Evolutionary conservation across 2,888 invertebrate genomes (phyloP).

Genomic region (Nomada fucata): DNA sequence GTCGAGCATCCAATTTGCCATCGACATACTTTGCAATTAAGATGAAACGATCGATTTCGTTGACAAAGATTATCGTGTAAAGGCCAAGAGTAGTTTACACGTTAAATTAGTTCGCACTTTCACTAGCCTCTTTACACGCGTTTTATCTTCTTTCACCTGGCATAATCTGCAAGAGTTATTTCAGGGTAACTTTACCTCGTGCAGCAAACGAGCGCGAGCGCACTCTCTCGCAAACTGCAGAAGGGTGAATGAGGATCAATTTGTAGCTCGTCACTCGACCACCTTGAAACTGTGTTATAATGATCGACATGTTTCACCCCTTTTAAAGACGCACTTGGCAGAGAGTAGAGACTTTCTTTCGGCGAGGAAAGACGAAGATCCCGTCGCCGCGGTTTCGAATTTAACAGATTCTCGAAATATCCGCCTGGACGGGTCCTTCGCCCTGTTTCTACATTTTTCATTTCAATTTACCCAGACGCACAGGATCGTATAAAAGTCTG

Average conservation of each 20-base stretch:
- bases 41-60: conserved; percentile 29
- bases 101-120: conserved; percentile 63
- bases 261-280: conserved; percentile 53
- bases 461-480: not conserved
- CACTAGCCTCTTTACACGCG: conserved; percentile 61
- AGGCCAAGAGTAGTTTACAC: conserved; percentile 61
- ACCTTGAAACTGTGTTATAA: conserved; percentile 59
- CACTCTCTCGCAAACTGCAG: conserved; percentile 17
- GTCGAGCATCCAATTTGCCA: not conserved
- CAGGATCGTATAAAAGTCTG: not conserved
- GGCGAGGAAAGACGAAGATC: not conserved
- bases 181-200: conserved; percentile 59
- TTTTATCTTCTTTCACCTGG: conserved; percentile 63
- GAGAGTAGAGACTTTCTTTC: conserved; percentile 30
- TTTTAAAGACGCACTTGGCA: conserved; percentile 31
- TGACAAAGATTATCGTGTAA: conserved; percentile 26
- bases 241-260: conserved; percentile 63
- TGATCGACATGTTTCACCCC: conserved; percentile 42
- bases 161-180: conserved; percentile 64
- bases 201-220: conserved; percentile 3
- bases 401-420: not conserved
- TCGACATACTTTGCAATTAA: not conserved
- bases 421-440: not conserved
- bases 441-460: not conserved
- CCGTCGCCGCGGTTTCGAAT: not conserved